Evolutionary conservation across 2,113 vertebrate genomes (phyloP).

Genomic region (Spermophilus dauricus): DNA sequence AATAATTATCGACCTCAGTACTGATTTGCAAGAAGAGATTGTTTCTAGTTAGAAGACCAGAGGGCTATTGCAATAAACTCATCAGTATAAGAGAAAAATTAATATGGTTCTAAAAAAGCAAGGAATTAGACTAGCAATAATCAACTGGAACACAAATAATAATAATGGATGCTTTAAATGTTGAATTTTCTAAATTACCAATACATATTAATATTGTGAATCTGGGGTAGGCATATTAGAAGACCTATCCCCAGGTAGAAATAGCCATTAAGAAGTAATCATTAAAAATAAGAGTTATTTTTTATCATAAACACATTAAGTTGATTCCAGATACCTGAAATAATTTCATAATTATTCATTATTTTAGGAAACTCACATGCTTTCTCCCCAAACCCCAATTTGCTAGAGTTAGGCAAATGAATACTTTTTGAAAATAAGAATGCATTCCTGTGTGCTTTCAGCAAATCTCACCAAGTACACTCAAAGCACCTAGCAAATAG

Average conservation of each 20-base stretch:
- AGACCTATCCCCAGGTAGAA: not conserved
- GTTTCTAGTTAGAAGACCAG: not conserved
- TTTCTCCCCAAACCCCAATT: not conserved
- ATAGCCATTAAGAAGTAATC: not conserved
- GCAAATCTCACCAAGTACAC: not conserved
- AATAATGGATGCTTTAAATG: not conserved
- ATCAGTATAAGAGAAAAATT: not conserved
- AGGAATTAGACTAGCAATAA: not conserved
- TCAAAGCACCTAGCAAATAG: not conserved
- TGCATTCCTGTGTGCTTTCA: not conserved
- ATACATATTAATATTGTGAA: not conserved
- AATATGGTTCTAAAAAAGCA: not conserved
- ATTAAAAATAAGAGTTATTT: not conserved
- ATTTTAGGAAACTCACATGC: not conserved
- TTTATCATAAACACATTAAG: not conserved
- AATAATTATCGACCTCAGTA: not conserved
- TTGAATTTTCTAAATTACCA: conserved; percentile 8
- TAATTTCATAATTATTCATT: not conserved
- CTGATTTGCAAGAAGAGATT: not conserved
- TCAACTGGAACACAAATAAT: not conserved
- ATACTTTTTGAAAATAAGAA: not conserved
- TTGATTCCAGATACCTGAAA: not conserved
- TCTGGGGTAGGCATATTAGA: not conserved
- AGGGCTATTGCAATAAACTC: not conserved
- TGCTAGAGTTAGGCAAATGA: not conserved